A percentile compares a stretch with the other conserved stretches of the same genome.
These are phyloP conservation scores for Patella pellucida DNA, from an alignment of 2,888 invertebrate species.

Conservation along the genomic window DNA sequence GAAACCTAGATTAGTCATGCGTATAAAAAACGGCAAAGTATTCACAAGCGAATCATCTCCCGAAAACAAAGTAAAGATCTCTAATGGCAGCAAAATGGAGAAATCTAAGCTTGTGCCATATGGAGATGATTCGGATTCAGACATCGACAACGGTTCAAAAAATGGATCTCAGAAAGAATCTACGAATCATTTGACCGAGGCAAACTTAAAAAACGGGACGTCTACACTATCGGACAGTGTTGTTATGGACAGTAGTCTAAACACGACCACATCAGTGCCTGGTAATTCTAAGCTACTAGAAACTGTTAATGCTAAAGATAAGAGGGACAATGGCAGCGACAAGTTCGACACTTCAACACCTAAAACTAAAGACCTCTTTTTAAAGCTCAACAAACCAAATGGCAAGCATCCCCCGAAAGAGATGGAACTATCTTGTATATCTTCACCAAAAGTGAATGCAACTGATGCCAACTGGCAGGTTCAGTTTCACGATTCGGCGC, in stretches of 20 bases:
- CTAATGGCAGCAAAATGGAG: no score
- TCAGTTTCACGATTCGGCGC: conserved; percentile 52
- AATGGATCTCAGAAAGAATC: conserved; percentile 12
- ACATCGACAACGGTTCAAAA: conserved; percentile 29
- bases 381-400: conserved; percentile 27
- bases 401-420: neutral
- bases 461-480: conserved; percentile 65
- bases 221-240: conserved; percentile 19
- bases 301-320: conserved; percentile 28
- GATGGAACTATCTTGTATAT: conserved; percentile 25
- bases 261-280: conserved; percentile 62
- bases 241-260: conserved; percentile 54
- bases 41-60: conserved; percentile 58
- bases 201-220: conserved; percentile 1
- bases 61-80: conserved; percentile 53
- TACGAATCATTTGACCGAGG: conserved; percentile 17
- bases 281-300: conserved; percentile 53
- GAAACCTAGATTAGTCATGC: conserved; percentile 65
- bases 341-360: neutral
- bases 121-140: conserved; percentile 67
- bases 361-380: conserved; percentile 23
- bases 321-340: conserved; percentile 2
- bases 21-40: conserved; percentile 67
- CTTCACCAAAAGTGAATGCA: conserved; percentile 49
- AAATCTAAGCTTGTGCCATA: conserved; percentile 66